Base-by-base conservation (phyloP, 64 coral and sea anemone species). In the Pachyseris speciosa region DNA sequence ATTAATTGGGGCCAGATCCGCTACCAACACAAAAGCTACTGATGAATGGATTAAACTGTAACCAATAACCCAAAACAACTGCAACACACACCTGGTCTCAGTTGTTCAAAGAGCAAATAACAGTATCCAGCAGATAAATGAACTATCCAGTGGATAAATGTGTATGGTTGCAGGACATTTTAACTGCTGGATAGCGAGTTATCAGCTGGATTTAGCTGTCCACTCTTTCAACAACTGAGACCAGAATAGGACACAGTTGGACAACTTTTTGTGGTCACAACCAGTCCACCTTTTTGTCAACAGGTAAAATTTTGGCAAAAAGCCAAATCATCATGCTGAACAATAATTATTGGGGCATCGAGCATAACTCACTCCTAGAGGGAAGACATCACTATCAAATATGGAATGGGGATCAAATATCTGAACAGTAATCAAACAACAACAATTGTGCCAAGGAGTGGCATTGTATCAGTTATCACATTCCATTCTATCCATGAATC, bases 41-140 rank as follows among this genome's bases (percentile, higher is more conserved):
- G 15, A 10, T 53, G 20, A 53, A 53, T 53, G 9, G 50, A 53
- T 7, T 74, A 37, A 74, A 74, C 44, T 38, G 70, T 74, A 74
- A 74, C 34, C 71, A 74, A 74, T 24, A 74, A 74, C 36, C 31
- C 31, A 74, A 41, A 74, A 74, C 36, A 74, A 74, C 71, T 74
- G 71, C 71, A 74, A 38, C 71, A 74, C 71, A 74, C 13, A 16
- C n/a, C n/a, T n/a, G n/a, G n/a, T n/a, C n/a, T n/a, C n/a, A n/a
- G n/a, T n/a, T n/a, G n/a, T n/a, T n/a, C n/a, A n/a, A n/a, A n/a
- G n/a, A n/a, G n/a, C n/a, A n/a, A n/a, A n/a, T n/a, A n/a, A n/a
- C n/a, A n/a, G n/a, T n/a, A n/a, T n/a, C n/a, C n/a, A n/a, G n/a
- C n/a, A n/a, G n/a, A n/a, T n/a, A n/a, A n/a, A n/a, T n/a, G n/a